Conservation (phyloP, 2,797 vertebrate genomes). For the Pogoniulus pusillus region DNA sequence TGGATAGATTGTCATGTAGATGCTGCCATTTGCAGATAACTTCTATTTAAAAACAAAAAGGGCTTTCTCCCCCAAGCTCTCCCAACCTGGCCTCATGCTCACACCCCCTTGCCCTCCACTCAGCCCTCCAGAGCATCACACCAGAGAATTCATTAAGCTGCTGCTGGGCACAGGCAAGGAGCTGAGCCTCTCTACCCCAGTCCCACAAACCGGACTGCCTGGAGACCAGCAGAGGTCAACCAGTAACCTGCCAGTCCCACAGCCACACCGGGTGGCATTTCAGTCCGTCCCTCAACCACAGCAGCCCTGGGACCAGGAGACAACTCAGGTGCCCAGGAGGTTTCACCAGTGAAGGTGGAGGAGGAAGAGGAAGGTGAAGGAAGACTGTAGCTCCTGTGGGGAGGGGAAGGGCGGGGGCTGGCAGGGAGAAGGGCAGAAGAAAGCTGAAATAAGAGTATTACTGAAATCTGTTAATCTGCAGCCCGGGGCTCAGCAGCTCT, state of each 20-base stretch:
- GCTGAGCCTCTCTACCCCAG: rapidly evolving
- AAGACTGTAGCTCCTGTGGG: not conserved
- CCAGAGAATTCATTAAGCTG: not conserved
- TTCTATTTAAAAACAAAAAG: too few relatives aligned
- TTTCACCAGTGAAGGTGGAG: rapidly evolving
- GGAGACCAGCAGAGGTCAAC: too few relatives aligned
- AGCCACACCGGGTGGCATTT: not conserved
- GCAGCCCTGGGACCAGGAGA: not conserved
- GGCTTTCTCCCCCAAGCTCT: not conserved
- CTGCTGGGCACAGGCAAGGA: not conserved
- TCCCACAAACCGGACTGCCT: not conserved
- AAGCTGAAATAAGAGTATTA: conserved; percentile 17
- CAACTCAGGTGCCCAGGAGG: not conserved
- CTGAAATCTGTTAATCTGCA: not conserved
- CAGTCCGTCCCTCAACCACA: not conserved
- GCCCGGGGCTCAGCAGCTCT: not conserved
- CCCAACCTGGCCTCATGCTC: not conserved
- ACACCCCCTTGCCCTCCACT: not conserved
- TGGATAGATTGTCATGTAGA: too few relatives aligned
- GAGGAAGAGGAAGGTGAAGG: not conserved
- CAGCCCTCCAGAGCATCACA: not conserved
- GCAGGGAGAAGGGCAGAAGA: not conserved
- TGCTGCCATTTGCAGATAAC: too few relatives aligned
- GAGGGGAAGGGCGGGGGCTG: rapidly evolving
- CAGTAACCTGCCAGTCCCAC: not conserved